These are phyloP conservation scores for Charaxes varanes DNA, from an alignment of 1,140 invertebrate genomes.

Conservation along the genomic window DNA sequence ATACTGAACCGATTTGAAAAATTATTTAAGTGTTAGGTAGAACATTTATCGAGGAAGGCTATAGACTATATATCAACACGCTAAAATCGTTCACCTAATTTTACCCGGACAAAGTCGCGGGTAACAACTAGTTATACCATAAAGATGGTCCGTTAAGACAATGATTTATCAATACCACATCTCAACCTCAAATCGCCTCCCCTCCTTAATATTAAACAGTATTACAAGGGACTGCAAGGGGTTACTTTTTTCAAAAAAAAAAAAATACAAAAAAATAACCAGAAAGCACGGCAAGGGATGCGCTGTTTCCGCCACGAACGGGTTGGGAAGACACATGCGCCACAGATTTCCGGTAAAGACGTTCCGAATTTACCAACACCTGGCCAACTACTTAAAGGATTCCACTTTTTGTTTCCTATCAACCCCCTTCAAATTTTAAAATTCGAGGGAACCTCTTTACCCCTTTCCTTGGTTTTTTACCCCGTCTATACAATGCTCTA, in stretches of 20 bases:
- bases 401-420: conserved; percentile 52
- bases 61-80: too few relatives aligned
- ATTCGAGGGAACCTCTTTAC: conserved; percentile 45
- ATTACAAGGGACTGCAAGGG: conserved; percentile 30
- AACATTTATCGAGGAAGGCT: too few relatives aligned
- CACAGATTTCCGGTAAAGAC: conserved; percentile 68
- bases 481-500: conserved; percentile 32
- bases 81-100: too few relatives aligned
- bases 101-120: too few relatives aligned
- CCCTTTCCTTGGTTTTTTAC: conserved; percentile 47
- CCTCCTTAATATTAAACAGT: conserved; percentile 11
- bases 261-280: too few relatives aligned
- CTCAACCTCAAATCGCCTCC: too few relatives aligned
- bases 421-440: conserved; percentile 53
- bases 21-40: too few relatives aligned
- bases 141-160: too few relatives aligned
- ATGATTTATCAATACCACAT: too few relatives aligned
- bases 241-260: conserved; percentile 50
- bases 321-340: conserved; percentile 57
- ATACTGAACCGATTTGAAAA: too few relatives aligned
- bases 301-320: conserved; percentile 57
- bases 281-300: conserved; percentile 53
- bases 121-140: too few relatives aligned
- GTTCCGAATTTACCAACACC: conserved; percentile 54
- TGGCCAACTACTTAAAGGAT: conserved; percentile 54